Base-by-base conservation (phyloP, 2,888 invertebrate species). In the Ophonus ardosiacus region DNA sequence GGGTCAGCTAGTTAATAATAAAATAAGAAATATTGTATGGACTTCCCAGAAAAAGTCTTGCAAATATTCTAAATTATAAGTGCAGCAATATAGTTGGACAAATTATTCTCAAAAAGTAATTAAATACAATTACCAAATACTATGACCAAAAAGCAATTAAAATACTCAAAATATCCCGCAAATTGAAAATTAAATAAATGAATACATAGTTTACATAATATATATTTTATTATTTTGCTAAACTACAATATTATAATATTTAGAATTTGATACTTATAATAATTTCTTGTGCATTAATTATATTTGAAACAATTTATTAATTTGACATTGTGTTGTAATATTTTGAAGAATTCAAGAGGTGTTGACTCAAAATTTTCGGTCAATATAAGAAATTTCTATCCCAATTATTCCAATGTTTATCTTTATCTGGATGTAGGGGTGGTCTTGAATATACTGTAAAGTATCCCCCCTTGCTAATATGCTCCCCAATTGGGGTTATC, bases 401-500 rank as follows among this genome's bases (percentile, higher is more conserved):
- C 83, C 83, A 84, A 74, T 74, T 7, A 79, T 31, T 17, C 43
- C 13, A 59, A 38, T 76, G 15, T 10, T 24, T 43, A 24, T 68
- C 65, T 31, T 84, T 81, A 56, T 85, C 84, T 10, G 84, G 86
- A 59, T 86, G 84, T 17, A 86, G 56, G 10, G 84, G 81, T 18
- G 83, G 80, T 13, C 86, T 56, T 31, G 88, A 87, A 79, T 87
- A 88, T 56, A 88, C 87, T 3, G 87, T 87, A 38, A 88, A 87
- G 79, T 87, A 87, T 18, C 86, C 87, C 7, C 87, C 87, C 61
- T 86, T 79, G 15, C 65, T 56, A 0, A 85, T 57, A 80, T 79
- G 74, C 7, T 86, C 85, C n/a, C 76, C 63, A 0, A 31, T 51
- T n/a, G 87, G 86, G 86, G 87, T 84, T 8, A 68, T 68, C 51